These are phyloP conservation scores for Hypomecis punctinalis DNA, from an alignment of 2,888 invertebrate species.

Conservation along the genomic window DNA sequence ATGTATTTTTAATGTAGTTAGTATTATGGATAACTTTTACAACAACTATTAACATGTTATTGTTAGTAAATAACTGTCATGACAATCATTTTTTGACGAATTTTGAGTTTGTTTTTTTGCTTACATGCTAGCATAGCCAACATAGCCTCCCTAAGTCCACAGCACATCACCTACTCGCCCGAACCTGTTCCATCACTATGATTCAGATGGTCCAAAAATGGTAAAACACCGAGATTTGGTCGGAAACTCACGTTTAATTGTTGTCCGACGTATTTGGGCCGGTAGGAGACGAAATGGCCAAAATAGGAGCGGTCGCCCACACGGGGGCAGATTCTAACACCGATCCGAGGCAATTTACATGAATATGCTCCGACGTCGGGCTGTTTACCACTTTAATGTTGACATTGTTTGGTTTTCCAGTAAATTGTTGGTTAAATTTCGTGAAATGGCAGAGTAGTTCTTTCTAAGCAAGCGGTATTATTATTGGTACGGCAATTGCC, in stretches of 20 bases:
- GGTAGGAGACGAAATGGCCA: slow-evolving; percentile 54
- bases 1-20: no score
- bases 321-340: slow-evolving; percentile 52
- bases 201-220: slow-evolving; percentile 47
- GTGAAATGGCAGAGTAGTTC: no score
- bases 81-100: no score
- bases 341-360: slow-evolving; percentile 44
- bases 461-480: no score
- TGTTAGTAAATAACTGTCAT: no score
- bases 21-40: no score
- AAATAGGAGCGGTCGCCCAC: slow-evolving; percentile 54
- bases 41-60: no score
- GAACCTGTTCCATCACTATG: slow-evolving; percentile 33
- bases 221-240: slow-evolving; percentile 58
- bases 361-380: slow-evolving; percentile 30
- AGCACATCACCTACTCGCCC: background rate
- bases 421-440: background rate
- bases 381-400: slow-evolving; percentile 35
- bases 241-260: slow-evolving; percentile 62
- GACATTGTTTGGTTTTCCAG: background rate
- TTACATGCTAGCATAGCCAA: slow-evolving; percentile 1
- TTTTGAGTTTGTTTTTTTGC: no score
- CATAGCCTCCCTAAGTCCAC: background rate
- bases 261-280: slow-evolving; percentile 50
- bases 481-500: no score